Evolutionary conservation across 2,888 invertebrate species (phyloP).

Genomic region (Epinotia ramella): DNA sequence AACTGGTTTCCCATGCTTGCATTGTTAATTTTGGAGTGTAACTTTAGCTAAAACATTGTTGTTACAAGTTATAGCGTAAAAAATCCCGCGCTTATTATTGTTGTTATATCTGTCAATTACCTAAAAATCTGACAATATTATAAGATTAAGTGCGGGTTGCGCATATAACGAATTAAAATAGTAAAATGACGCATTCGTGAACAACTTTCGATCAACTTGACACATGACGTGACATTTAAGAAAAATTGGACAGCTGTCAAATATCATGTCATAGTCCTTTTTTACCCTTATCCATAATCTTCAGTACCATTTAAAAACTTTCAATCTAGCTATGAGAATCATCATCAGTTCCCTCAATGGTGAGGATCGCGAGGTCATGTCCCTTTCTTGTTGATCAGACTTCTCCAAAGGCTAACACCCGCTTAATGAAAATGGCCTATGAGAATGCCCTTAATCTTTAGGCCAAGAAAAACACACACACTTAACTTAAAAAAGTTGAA

Average conservation of each 20-base stretch:
- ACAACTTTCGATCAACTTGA: neutral
- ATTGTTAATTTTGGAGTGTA: neutral
- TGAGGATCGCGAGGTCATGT: no score
- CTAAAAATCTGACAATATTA: neutral
- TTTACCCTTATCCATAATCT: neutral
- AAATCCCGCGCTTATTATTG: neutral
- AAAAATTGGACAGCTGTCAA: no score
- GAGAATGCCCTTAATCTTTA: no score
- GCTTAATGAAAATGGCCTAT: no score
- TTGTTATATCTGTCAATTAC: constrained; percentile 1
- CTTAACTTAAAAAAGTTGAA: no score
- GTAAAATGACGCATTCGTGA: neutral
- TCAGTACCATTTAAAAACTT: neutral
- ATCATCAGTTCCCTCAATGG: neutral
- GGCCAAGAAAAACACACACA: no score
- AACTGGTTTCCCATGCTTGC: neutral
- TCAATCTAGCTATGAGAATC: neutral
- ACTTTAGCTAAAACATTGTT: neutral
- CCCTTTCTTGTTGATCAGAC: no score
- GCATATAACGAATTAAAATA: neutral
- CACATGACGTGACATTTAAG: no score
- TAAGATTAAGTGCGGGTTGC: neutral
- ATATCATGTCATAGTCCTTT: neutral
- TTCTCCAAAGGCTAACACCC: no score
- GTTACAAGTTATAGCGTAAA: neutral